Conservation (phyloP, 2,888 invertebrate genomes). For the Eupithecia dodoneata region DNA sequence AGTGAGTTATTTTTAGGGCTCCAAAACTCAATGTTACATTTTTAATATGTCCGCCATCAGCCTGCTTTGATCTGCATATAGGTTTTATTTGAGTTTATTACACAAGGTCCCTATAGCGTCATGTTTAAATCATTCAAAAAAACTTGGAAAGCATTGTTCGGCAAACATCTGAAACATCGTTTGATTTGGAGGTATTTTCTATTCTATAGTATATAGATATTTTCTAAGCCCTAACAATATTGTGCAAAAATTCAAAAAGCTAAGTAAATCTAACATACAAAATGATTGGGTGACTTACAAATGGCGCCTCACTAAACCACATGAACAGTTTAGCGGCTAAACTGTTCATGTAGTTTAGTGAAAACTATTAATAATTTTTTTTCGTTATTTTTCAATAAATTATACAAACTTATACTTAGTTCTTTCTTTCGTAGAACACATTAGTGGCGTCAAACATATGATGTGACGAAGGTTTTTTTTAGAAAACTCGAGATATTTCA, state of each 20-base stretch:
- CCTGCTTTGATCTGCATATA: not conserved
- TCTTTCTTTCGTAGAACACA: not conserved
- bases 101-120: not conserved
- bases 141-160: not conserved
- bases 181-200: not conserved
- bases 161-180: not conserved
- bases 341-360: not conserved
- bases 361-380: not conserved
- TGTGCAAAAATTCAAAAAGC: not conserved
- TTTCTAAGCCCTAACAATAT: not conserved
- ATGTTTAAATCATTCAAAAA: not conserved
- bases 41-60: not conserved
- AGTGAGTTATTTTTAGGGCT: not conserved
- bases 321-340: not conserved
- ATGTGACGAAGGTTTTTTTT: not conserved
- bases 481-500: not conserved
- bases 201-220: no score
- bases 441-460: not conserved
- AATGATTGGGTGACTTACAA: not conserved
- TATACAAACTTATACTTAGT: not conserved
- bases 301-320: not conserved
- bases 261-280: not conserved
- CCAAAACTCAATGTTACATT: not conserved
- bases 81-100: not conserved
- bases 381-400: not conserved